Evolutionary conservation across 2,113 vertebrate species (phyloP).

Genomic region (Chauna torquata): DNA sequence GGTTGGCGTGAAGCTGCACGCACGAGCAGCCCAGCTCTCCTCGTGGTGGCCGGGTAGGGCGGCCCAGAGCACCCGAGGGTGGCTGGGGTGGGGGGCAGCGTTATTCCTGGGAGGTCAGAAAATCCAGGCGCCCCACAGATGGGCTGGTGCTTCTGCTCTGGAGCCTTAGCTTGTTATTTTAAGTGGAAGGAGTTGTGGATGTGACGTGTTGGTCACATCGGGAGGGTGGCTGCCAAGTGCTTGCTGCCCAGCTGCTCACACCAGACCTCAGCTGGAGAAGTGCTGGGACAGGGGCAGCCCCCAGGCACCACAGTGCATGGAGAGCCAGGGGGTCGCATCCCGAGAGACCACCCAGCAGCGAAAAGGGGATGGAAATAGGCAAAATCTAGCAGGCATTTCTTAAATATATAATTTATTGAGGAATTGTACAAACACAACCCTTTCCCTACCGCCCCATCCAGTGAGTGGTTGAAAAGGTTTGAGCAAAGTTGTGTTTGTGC

Average conservation of each 20-base stretch:
- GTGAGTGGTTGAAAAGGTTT: neutral
- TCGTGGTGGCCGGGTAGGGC: neutral
- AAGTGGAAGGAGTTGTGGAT: neutral
- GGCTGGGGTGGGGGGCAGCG: neutral
- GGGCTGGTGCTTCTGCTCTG: neutral
- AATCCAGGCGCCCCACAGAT: neutral
- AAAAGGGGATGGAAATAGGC: neutral
- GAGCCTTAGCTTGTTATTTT: neutral
- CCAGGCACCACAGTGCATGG: neutral
- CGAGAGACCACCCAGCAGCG: neutral
- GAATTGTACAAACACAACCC: neutral
- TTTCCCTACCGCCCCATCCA: neutral
- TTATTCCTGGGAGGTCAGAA: neutral
- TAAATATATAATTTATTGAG: conserved; percentile 29
- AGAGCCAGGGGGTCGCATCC: neutral
- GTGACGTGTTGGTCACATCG: neutral
- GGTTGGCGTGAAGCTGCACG: too few species aligned
- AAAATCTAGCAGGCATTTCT: neutral
- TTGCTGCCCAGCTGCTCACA: neutral
- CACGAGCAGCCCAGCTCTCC: neutral
- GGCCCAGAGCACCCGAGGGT: too few species aligned
- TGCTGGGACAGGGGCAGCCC: neutral
- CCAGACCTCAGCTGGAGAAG: neutral
- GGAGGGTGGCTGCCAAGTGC: neutral
- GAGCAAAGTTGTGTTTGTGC: neutral